A percentile compares a stretch with the other conserved stretches of the same genome.
Evolutionary conservation across 2,113 vertebrate genomes (phyloP).

Genomic region (Pandion haliaetus): DNA sequence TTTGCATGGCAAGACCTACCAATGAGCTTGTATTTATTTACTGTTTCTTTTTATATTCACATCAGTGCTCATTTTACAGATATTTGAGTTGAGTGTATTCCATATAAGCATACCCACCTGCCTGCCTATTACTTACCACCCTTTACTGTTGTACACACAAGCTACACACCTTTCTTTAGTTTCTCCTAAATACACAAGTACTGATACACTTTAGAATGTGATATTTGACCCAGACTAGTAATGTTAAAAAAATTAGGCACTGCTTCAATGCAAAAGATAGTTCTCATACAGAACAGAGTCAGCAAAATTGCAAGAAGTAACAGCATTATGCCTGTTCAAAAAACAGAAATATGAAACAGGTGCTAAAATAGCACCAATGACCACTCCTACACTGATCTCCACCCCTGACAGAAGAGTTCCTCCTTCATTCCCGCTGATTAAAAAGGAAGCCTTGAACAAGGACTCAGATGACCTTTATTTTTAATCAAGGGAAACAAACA

Average conservation of each 20-base stretch:
- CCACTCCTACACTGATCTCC: neutral
- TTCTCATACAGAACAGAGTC: rapidly evolving
- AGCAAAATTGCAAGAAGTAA: neutral
- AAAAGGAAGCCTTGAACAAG: neutral
- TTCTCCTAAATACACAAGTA: neutral
- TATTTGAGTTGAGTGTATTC: neutral
- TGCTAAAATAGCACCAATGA: neutral
- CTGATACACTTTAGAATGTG: neutral
- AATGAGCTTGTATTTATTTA: neutral
- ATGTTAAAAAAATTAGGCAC: neutral
- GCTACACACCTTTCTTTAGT: neutral
- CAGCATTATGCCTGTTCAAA: neutral
- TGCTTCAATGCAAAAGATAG: neutral
- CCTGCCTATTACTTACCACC: neutral
- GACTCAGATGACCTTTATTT: neutral
- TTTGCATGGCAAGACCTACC: neutral
- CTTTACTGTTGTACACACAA: neutral
- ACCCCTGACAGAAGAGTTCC: neutral
- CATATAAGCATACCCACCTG: neutral
- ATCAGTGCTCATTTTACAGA: neutral
- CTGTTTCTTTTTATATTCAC: neutral
- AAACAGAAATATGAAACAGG: neutral
- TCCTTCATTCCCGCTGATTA: neutral
- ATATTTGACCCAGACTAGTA: neutral
- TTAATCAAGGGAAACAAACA: neutral